Percentiles rank a stretch among this genome's conserved stretches.
Conservation (phyloP, 2,888 invertebrate species). For the Hypomecis punctinalis region DNA sequence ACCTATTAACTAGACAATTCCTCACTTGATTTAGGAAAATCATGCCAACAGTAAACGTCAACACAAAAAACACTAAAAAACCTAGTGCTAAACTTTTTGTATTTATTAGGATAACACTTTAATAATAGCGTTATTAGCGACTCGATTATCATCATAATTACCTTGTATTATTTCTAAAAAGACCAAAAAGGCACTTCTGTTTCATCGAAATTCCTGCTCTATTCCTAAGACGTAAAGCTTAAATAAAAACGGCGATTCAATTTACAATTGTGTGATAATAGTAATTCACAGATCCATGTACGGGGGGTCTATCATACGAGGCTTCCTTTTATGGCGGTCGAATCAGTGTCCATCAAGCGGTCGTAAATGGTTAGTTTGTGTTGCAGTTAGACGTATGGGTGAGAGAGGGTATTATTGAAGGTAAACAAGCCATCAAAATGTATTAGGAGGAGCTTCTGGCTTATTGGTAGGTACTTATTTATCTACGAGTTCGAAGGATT, state of each 20-base stretch:
- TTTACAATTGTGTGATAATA: conserved; percentile 60
- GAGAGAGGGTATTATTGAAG: conserved; percentile 10
- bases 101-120: not conserved
- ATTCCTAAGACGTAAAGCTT: conserved; percentile 41
- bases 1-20: too few relatives aligned
- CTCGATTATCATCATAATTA: conserved; percentile 27
- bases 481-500: too few relatives aligned
- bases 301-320: conserved; percentile 51
- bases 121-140: conserved; percentile 16
- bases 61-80: conserved; percentile 23
- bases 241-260: conserved; percentile 40
- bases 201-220: conserved; percentile 2
- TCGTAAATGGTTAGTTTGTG: conserved; percentile 61
- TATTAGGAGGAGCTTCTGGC: conserved; percentile 3
- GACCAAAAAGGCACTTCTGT: not conserved
- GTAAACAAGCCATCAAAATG: conserved; percentile 20
- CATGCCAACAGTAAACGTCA: not conserved
- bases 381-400: conserved; percentile 39
- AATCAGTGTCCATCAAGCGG: conserved; percentile 53
- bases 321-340: conserved; percentile 55
- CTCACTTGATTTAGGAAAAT: too few relatives aligned
- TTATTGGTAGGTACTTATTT: not conserved
- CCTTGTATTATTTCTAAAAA: conserved; percentile 1
- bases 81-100: conserved; percentile 1
- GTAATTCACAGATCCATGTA: conserved; percentile 63